A percentile compares a stretch with the other conserved stretches of the same genome.
These are phyloP conservation scores for Phytoseiulus persimilis DNA, from an alignment of 2,888 invertebrate species.

Conservation along the genomic window DNA sequence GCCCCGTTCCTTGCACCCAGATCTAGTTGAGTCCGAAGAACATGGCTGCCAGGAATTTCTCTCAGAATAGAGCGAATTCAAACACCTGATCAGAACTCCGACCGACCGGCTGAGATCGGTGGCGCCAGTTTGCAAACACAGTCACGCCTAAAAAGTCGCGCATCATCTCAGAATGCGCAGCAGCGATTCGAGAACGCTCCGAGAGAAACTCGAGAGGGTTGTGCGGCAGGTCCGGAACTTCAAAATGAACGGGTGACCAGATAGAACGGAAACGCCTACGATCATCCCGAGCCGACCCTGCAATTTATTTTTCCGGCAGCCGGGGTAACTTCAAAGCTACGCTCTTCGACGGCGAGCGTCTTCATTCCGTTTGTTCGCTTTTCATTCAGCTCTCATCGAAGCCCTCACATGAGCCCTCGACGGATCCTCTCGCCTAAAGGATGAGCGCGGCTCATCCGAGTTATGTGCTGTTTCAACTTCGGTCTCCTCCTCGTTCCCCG, in stretches of 20 bases:
- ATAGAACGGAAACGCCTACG: neutral
- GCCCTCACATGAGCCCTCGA: neutral
- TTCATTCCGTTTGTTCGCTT: too few species aligned
- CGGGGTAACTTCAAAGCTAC: neutral
- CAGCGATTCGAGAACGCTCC: neutral
- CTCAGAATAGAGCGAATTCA: neutral
- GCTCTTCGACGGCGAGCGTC: neutral
- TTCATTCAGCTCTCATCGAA: neutral
- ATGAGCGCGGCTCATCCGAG: neutral
- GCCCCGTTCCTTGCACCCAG: neutral
- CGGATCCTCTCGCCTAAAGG: neutral
- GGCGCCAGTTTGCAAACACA: neutral
- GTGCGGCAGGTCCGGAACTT: neutral
- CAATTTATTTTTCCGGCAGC: neutral
- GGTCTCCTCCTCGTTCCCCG: too few species aligned
- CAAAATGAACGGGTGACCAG: neutral
- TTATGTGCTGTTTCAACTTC: too few species aligned
- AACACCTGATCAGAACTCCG: neutral
- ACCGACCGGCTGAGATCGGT: neutral
- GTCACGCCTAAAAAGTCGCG: constrained; percentile 5
- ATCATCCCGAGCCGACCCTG: neutral
- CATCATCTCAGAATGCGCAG: neutral
- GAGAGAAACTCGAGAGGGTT: neutral
- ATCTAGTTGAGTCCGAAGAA: neutral
- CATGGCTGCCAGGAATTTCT: neutral